Evolutionary conservation across 2,888 invertebrate genomes (phyloP).

Genomic region (Dynastes maya): DNA sequence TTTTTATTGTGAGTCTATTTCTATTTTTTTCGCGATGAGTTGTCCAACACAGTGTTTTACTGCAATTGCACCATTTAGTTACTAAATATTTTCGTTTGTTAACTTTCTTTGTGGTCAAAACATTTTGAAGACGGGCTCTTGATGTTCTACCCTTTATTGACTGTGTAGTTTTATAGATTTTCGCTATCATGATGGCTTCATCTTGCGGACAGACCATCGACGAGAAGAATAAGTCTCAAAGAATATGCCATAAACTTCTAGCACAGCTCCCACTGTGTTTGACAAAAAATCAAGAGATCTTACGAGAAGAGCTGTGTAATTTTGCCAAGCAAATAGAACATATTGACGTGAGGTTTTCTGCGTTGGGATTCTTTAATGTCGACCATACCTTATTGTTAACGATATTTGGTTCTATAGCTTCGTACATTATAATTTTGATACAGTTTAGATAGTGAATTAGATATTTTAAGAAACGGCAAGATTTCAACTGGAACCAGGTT

Average conservation of each 20-base stretch:
- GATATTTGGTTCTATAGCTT: constrained; percentile 50
- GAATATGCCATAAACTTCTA: constrained; percentile 46
- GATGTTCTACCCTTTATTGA: too few relatives aligned
- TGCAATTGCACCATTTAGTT: too few relatives aligned
- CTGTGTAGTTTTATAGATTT: constrained; percentile 18
- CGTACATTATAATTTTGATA: constrained; percentile 48
- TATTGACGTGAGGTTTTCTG: constrained; percentile 42
- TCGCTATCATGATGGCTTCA: constrained; percentile 49
- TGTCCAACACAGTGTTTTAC: too few relatives aligned
- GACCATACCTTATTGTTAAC: constrained; percentile 48
- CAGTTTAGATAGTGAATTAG: constrained; percentile 39
- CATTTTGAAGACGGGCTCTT: too few relatives aligned
- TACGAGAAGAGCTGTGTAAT: constrained; percentile 35
- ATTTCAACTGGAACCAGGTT: too few relatives aligned
- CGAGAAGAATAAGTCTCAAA: constrained; percentile 46
- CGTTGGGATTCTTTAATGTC: constrained; percentile 46
- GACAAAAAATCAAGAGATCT: constrained; percentile 17
- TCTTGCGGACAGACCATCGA: constrained; percentile 48
- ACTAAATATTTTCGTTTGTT: too few relatives aligned
- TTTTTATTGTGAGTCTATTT: constrained; percentile 42
- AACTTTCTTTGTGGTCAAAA: neutral
- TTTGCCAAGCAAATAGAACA: constrained; percentile 48
- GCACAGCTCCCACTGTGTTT: constrained; percentile 20
- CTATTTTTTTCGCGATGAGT: too few relatives aligned
- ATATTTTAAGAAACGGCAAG: neutral